A percentile compares a stretch with the other conserved stretches of the same genome.
These are phyloP conservation scores for Drosophila subobscura DNA, from an alignment of 1,140 invertebrate genomes.

Conservation along the genomic window DNA sequence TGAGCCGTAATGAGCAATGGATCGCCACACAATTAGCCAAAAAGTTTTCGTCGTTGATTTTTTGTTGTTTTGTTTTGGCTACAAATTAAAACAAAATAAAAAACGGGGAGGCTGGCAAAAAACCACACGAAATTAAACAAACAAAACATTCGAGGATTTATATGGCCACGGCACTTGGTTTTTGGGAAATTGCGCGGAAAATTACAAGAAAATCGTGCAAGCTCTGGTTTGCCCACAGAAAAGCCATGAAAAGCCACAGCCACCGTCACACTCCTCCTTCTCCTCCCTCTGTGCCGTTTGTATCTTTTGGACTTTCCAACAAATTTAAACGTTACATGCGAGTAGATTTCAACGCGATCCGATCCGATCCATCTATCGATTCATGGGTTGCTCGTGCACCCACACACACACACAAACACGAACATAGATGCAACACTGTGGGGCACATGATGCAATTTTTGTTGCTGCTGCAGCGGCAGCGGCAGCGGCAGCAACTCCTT, in stretches of 20 bases:
- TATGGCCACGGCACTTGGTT: constrained; percentile 49
- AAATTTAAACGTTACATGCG: constrained; percentile 82
- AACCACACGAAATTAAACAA: constrained; percentile 76
- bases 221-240: constrained; percentile 65
- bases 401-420: constrained; percentile 42
- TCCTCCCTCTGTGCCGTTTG: background rate
- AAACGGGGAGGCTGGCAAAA: constrained; percentile 27
- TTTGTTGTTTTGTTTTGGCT: constrained; percentile 29
- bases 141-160: constrained; percentile 64
- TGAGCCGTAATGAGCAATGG: constrained; percentile 80
- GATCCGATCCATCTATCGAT: constrained; percentile 34
- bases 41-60: constrained; percentile 54
- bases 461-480: too few species aligned
- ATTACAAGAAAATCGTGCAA: constrained; percentile 81
- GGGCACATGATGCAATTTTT: constrained; percentile 46
- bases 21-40: constrained; percentile 77
- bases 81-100: constrained; percentile 77
- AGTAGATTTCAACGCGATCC: constrained; percentile 79
- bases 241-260: constrained; percentile 56
- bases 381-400: constrained; percentile 71
- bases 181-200: constrained; percentile 69
- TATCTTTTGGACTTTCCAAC: constrained; percentile 36
- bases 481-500: constrained; percentile 57
- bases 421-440: constrained; percentile 25
- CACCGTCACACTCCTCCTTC: background rate